Base-by-base conservation (phyloP, 2,888 invertebrate species). In the Parnassius apollo region DNA sequence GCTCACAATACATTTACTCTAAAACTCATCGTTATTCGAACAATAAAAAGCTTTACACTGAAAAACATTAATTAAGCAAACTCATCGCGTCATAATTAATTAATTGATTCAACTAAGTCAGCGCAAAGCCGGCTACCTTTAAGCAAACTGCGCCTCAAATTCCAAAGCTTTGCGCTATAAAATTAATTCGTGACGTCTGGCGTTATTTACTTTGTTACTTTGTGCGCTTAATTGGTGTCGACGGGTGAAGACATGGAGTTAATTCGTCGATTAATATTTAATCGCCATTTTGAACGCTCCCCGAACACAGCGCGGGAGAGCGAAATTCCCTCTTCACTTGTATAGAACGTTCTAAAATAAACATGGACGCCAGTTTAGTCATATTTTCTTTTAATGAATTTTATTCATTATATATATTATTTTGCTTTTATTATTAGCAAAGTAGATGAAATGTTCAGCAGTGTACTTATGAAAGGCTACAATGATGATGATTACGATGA, bases 221-320 rank as follows among this genome's bases (percentile, higher is more conserved):
- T 91, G 88, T 88, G 75, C 88, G 85, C 85, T 88, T 91, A 91
- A 91, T 91, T 90, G 90, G 86, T 86, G 86, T 82, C 83, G 81
- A 75, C 81, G 78, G 71, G 78, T 72, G 81, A 88, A 87, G 87
- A 88, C 86, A 79, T 76, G 83, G 83, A 81, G 86, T 89, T 91
- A 91, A 91, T 91, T 91, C 88, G 82, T 75, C 82, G 79, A 83
- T 91, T 88, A 90, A 91, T 91, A 89, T 86, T 91, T 90, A 91
- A 91, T 89, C 76, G 80, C 61, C 68, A 74, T 75, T 73, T 71
- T 70, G 71, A 70, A 70, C 66, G 67, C 69, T 61, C 67, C 66
- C 68, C 59, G 57, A 65, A 57, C 67, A 57, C n/a, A 42, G 42
- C 51, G 59, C 55, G 51, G 46, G 54, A 45, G 18, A 56, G 62